Base-by-base conservation (phyloP, 2,888 invertebrate genomes). In the Drosophila multiciliata region DNA sequence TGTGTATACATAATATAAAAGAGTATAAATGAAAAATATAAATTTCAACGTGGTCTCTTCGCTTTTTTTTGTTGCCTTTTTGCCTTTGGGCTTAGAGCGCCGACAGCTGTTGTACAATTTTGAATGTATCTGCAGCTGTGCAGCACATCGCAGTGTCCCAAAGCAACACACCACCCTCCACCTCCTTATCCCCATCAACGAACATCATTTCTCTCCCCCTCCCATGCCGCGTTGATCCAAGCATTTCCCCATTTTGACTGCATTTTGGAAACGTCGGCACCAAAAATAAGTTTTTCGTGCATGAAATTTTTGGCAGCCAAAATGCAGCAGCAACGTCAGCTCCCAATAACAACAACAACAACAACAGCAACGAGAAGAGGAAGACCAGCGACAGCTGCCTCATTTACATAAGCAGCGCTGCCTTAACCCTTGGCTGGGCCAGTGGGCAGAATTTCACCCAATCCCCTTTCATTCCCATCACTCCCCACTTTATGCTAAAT, bases 121-220 rank as follows among this genome's bases (percentile, higher is more conserved):
- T 66, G 78, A 67, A 70, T 82, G 69, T 82, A 75, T 76, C 76
- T 79, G 87, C 87, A 85, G 82, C 87, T 84, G 89, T 88, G 71
- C 75, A 64, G 59, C 53, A 32, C 70, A 54, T 63, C 45, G 20
- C 45, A 50, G 53, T 53, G 48, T 66, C 58, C 49, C 59, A 32
- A 45, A 32, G 54, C n/a, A 33, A 7, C 49, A 36, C 11, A 17
- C 8, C 29, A 26, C 9, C 3, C 15, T 8, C 20, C 3, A 0
- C 29, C 38, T 8, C 5, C 12, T 29, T 52, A 29, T 35, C n/a
- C 3, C 17, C n/a, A n/a, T 26, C 26, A 11, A 17, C 15, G 11
- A 60, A 29, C 35, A 20, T 29, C 45, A 20, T 17, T 4, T 5
- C 15, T 11, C 17, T 20, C 48, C 36, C 36, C 54, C 48, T 53